Conservation (phyloP, 2,888 invertebrate species). For the Panzeria rudis region DNA sequence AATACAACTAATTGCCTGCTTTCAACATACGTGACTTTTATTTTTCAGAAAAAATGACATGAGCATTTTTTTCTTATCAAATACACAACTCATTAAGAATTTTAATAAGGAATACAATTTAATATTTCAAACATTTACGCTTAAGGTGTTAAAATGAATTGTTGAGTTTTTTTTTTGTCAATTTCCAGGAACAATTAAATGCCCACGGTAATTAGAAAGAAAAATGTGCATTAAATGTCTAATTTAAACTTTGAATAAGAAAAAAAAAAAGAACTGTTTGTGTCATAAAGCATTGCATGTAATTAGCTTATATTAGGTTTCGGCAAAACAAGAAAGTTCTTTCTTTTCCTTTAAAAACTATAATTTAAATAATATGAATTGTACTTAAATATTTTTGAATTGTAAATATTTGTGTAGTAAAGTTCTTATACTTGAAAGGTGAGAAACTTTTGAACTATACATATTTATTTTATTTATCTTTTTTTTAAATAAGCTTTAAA, state of each 20-base stretch:
- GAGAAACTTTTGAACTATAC: not conserved
- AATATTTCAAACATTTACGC: not conserved
- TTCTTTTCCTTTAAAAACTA: not conserved
- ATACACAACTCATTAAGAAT: slow-evolving; percentile 30
- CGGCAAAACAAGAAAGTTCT: not conserved
- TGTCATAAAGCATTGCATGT: not conserved
- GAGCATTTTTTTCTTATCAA: not conserved
- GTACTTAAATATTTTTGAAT: not conserved
- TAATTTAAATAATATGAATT: not conserved
- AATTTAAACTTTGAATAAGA: not conserved
- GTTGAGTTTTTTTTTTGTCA: not conserved
- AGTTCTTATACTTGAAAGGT: not conserved
- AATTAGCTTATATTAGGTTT: not conserved
- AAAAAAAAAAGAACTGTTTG: not conserved
- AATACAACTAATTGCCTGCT: slow-evolving; percentile 19
- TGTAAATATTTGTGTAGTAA: not conserved
- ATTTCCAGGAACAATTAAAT: not conserved
- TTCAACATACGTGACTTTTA: slow-evolving; percentile 25
- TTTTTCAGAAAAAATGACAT: not conserved
- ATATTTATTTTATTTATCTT: not conserved
- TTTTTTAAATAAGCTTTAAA: not conserved
- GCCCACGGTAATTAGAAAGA: not conserved
- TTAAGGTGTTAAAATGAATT: slow-evolving; percentile 31
- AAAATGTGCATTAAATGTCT: slow-evolving; percentile 16
- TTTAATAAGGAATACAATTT: slow-evolving; percentile 25